Evolutionary conservation across 2,113 vertebrate species (phyloP).

Genomic region (Semnornis frantzii): DNA sequence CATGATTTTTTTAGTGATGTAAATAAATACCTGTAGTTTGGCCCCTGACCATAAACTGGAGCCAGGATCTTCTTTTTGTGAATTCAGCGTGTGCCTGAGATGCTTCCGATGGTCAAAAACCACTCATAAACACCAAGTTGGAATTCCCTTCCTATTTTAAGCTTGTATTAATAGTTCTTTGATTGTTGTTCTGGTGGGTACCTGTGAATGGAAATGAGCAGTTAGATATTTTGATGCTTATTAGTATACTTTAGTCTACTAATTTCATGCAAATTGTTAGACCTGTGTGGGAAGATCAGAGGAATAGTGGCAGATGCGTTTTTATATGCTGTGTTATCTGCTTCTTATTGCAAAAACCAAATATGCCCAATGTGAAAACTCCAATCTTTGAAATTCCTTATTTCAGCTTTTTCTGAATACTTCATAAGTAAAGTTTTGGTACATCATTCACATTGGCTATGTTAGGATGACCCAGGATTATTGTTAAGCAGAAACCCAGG

Average conservation of each 20-base stretch:
- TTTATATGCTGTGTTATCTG: background rate
- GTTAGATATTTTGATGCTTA: background rate
- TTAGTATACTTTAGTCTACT: background rate
- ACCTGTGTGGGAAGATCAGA: background rate
- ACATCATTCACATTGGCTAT: background rate
- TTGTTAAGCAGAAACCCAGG: background rate
- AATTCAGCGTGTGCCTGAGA: background rate
- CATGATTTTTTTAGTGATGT: background rate
- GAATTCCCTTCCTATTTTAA: conserved; percentile 4
- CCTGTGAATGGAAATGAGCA: background rate
- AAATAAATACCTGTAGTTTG: background rate
- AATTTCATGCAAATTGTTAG: conserved; percentile 19
- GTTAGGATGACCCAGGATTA: background rate
- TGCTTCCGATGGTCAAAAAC: background rate
- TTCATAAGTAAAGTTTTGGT: background rate
- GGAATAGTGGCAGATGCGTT: conserved; percentile 1
- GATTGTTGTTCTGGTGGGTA: background rate
- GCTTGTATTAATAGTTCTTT: background rate
- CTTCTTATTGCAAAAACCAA: background rate
- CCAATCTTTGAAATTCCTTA: background rate
- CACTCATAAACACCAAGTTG: background rate
- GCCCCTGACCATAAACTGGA: background rate
- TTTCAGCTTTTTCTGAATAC: background rate
- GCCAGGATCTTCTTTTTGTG: background rate
- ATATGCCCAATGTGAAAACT: background rate